phyloP scores from a whole-genome alignment of 1,140 invertebrate genomes.

The Brachystomella parvula region DNA sequence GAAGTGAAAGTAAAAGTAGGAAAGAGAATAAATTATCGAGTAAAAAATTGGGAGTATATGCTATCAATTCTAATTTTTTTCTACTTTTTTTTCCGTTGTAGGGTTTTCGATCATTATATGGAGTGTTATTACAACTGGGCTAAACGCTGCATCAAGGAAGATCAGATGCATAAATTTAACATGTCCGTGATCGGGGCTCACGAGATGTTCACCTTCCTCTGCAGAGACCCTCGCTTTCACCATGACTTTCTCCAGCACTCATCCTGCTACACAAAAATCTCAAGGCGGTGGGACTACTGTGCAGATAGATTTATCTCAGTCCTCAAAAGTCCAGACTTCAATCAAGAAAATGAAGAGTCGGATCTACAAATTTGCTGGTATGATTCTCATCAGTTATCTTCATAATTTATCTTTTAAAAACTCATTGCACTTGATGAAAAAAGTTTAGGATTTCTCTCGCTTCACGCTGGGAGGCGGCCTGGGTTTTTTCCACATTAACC shows the following conservation, averaged over 20 bases:
- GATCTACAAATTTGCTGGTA: not conserved
- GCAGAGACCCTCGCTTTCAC: constrained; percentile 15
- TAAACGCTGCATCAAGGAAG: constrained; percentile 5
- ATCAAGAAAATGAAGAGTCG: not conserved
- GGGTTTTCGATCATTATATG: constrained; percentile 11
- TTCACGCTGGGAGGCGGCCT: no score
- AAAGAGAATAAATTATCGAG: not conserved
- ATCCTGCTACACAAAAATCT: constrained; percentile 17
- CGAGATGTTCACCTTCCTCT: constrained; percentile 18
- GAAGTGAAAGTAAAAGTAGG: no score
- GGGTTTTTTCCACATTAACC: no score
- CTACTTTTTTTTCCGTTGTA: constrained; percentile 4
- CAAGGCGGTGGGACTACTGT: constrained; percentile 10
- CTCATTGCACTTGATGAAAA: no score
- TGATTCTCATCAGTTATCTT: no score
- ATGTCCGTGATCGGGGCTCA: constrained; percentile 16
- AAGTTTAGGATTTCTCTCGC: no score
- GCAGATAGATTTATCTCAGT: not conserved
- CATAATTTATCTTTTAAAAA: no score
- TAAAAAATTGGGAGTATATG: not conserved
- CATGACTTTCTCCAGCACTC: constrained; percentile 10
- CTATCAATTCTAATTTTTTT: not conserved
- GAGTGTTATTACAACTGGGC: constrained; percentile 16
- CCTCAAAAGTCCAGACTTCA: not conserved
- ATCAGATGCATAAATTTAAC: constrained; percentile 10